A percentile compares a stretch with the other conserved stretches of the same genome.
Conservation (phyloP, 2,888 invertebrate species). For the Apantesis nais region DNA sequence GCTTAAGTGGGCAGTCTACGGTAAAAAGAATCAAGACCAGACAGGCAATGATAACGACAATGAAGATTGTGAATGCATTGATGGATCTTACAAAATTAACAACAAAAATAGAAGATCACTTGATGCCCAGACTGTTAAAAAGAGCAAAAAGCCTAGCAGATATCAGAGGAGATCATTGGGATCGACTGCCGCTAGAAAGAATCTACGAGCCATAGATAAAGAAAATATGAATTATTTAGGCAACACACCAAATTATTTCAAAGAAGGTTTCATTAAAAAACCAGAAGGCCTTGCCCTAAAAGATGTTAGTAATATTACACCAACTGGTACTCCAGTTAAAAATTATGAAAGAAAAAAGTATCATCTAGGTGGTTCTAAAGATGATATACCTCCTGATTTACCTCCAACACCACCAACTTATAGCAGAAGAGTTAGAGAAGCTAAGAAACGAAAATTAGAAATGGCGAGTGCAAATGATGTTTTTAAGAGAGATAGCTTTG, state of each 20-base stretch:
- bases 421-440: constrained; percentile 79
- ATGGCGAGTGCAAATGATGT: constrained; percentile 68
- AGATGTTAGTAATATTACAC: constrained; percentile 88
- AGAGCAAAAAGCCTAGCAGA: constrained; percentile 78
- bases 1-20: constrained; percentile 88
- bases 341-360: constrained; percentile 68
- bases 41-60: constrained; percentile 54
- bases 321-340: constrained; percentile 75
- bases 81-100: constrained; percentile 57
- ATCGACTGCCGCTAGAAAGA: constrained; percentile 69
- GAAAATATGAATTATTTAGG: constrained; percentile 82
- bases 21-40: constrained; percentile 76
- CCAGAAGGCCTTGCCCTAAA: constrained; percentile 80
- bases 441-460: constrained; percentile 80
- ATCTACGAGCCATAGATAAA: constrained; percentile 70
- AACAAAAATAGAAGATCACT: constrained; percentile 68
- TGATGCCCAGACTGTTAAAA: constrained; percentile 74
- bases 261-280: constrained; percentile 85
- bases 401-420: constrained; percentile 78
- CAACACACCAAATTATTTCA: constrained; percentile 86
- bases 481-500: constrained; percentile 70
- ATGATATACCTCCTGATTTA: constrained; percentile 71
- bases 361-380: constrained; percentile 63
- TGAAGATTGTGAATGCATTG: constrained; percentile 55
- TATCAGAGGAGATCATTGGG: constrained; percentile 78